Evolutionary conservation across 2,888 invertebrate genomes (phyloP).

Genomic region (Fragum fragum): DNA sequence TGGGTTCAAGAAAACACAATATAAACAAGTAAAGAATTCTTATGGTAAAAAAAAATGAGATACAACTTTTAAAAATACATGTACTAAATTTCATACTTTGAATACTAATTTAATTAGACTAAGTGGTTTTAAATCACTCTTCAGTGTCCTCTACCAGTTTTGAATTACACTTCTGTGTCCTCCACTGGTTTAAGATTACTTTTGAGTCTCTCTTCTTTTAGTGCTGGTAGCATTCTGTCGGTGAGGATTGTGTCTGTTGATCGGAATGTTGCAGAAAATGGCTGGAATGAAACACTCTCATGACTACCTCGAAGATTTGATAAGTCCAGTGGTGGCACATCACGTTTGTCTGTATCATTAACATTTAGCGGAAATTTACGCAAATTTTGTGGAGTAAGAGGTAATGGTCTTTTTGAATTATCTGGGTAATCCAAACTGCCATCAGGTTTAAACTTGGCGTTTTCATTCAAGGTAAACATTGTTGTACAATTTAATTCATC

Average conservation of each 20-base stretch:
- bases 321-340: slow-evolving; percentile 82
- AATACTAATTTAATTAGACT: no score
- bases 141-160: background rate
- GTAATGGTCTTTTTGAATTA: slow-evolving; percentile 66
- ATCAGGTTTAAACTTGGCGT: slow-evolving; percentile 73
- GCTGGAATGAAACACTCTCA: slow-evolving; percentile 78
- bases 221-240: slow-evolving; percentile 59
- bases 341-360: slow-evolving; percentile 41
- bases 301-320: slow-evolving; percentile 74
- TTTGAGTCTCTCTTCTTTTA: slow-evolving; percentile 55
- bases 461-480: slow-evolving; percentile 75
- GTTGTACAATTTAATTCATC: slow-evolving; percentile 77
- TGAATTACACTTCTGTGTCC: slow-evolving; percentile 60
- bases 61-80: no score
- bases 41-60: no score
- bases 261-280: slow-evolving; percentile 75
- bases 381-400: slow-evolving; percentile 75
- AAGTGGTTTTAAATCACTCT: no score
- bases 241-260: slow-evolving; percentile 77
- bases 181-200: slow-evolving; percentile 46
- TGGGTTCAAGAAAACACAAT: no score
- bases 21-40: no score
- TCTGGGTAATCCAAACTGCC: slow-evolving; percentile 75
- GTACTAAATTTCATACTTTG: no score
- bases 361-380: slow-evolving; percentile 47